Percentiles rank a stretch among this genome's conserved stretches.
Evolutionary conservation across 1,140 invertebrate species (phyloP).

Genomic region (Meteorus sp.): DNA sequence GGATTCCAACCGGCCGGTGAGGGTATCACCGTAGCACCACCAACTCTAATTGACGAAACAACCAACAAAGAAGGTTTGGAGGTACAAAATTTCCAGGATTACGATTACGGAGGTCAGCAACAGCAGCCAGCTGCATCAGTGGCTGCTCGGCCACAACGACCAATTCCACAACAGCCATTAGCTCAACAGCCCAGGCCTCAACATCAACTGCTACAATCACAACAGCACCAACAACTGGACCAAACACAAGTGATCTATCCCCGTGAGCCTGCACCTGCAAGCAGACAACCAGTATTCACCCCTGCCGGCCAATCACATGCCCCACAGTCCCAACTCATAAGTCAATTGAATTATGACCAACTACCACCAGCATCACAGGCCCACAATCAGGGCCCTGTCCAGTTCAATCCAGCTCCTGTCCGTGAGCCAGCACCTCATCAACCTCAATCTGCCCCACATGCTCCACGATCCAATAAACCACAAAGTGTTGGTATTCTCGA

Average conservation of each 20-base stretch:
- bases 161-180: constrained; percentile 36
- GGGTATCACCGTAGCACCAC: constrained; percentile 80
- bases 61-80: constrained; percentile 58
- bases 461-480: constrained; percentile 10
- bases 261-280: constrained; percentile 16
- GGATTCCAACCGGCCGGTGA: constrained; percentile 86
- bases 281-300: constrained; percentile 43
- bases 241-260: constrained; percentile 45
- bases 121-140: constrained; percentile 30
- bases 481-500: constrained; percentile 69
- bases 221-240: constrained; percentile 30
- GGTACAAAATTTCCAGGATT: constrained; percentile 52
- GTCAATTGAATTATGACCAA: constrained; percentile 46
- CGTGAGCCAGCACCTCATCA: constrained; percentile 49
- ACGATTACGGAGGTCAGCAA: constrained; percentile 31
- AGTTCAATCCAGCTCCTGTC: constrained; percentile 51
- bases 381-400: constrained; percentile 54
- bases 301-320: constrained; percentile 30
- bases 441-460: not conserved
- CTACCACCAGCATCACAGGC: constrained; percentile 55
- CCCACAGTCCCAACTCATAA: constrained; percentile 39
- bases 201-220: too few species aligned
- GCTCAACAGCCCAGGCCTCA: too few species aligned
- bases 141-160: constrained; percentile 37
- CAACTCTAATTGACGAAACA: constrained; percentile 75